A percentile compares a stretch with the other conserved stretches of the same genome.
These are phyloP conservation scores for Varanus salvator DNA, from an alignment of 2,113 vertebrate species.

Conservation along the genomic window DNA sequence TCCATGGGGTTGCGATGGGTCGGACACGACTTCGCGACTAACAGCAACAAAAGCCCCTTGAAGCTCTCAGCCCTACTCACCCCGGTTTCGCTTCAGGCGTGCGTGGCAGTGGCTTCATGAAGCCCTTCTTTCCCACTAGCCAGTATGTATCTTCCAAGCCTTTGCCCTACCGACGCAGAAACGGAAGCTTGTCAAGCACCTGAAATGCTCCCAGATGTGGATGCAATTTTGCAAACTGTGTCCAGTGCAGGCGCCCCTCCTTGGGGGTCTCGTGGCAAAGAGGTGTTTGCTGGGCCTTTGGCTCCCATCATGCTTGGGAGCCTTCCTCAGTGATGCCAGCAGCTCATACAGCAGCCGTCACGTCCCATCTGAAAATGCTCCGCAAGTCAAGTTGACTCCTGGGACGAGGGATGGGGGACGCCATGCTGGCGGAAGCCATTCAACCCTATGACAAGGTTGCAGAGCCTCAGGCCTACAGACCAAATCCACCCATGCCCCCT, in stretches of 20 bases:
- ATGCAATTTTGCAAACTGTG: neutral
- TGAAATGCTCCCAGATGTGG: neutral
- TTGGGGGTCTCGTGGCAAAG: neutral
- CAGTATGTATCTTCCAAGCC: slow-evolving; percentile 93
- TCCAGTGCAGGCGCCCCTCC: neutral
- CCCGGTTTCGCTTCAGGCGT: slow-evolving; percentile 88
- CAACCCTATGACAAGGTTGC: too few species aligned
- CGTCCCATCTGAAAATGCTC: too few species aligned
- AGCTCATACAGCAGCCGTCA: too few species aligned
- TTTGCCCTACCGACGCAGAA: slow-evolving; percentile 83
- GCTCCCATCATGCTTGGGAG: neutral
- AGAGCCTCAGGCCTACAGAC: too few species aligned
- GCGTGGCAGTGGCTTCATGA: slow-evolving; percentile 86
- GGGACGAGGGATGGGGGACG: too few species aligned
- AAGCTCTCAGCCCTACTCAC: slow-evolving; percentile 74
- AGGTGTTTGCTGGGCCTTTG: neutral
- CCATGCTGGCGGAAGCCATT: too few species aligned
- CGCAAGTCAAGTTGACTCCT: too few species aligned
- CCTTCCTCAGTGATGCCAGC: too few species aligned
- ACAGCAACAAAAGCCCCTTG: too few species aligned
- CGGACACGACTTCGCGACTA: too few species aligned
- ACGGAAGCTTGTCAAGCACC: neutral
- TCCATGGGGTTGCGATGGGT: too few species aligned
- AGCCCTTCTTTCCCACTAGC: slow-evolving; percentile 87
- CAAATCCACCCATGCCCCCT: too few species aligned